Evolutionary conservation across 1,140 invertebrate species (phyloP), one percentile per base, ranked within the genome.

Genomic region (Hyphantria cunea): DNA sequence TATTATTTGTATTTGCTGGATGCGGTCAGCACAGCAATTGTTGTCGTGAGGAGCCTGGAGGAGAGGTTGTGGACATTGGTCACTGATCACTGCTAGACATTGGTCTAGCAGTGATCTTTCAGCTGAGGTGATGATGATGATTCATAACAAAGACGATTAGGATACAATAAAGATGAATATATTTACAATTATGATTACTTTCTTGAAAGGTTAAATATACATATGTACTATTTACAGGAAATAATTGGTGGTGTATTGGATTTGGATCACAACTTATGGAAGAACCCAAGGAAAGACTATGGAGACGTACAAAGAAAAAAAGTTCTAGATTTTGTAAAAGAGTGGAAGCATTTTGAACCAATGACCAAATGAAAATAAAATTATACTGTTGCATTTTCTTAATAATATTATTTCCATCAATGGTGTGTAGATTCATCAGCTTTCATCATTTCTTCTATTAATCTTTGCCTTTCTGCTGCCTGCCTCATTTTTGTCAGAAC

Each of bases 171-270:
- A n/a, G n/a, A n/a, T n/a, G n/a, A n/a, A n/a, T n/a, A n/a, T n/a
- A n/a, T n/a, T n/a, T n/a, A n/a, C n/a, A 25, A 25, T 25, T 25
- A 3, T 25, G 17, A 25, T 25, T 25, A 25, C 17, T 45, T 12
- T 15, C 42, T 13, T 45, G 14, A 0, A n/a, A 45, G 5, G 13
- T 10, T 39, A 39, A 9, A 39, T 2, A 39, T 39, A n/a, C 37
- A 39, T 64, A 33, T 56, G n/a, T n/a, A n/a, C n/a, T 51, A 59
- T 58, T 92, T 92, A 10, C 74, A 97, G 95, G 97, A 99, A 95
- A 95, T 99, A 17, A 95, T 99, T 87, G 98, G 96, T 33, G 98
- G 98, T 1, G 98, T 99, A 93, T 84, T 99, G 63, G 96, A 99
- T 80, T 90, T 98, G 42, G 95, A 98, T 86, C 95, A 96, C 58